Base-by-base conservation (phyloP, 1,140 invertebrate genomes). In the Pollicipes pollicipes region DNA sequence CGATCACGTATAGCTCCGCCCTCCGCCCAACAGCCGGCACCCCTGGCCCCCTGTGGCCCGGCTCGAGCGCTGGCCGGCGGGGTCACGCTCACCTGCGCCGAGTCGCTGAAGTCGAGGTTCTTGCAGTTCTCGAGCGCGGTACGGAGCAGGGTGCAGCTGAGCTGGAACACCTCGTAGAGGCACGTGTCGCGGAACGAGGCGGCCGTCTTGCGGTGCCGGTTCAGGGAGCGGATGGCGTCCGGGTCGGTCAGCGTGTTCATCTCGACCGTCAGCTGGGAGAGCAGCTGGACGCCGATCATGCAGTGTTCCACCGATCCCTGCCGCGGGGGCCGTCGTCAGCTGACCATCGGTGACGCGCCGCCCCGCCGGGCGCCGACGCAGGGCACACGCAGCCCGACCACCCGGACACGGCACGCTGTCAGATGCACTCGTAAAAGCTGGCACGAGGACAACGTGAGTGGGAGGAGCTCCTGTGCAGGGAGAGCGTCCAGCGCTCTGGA, bases 291-390 rank as follows among this genome's bases (percentile, higher is more conserved):
- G 31, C 94, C 95, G 74, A 97, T 90, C 79, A 94, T 95, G 78
- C 94, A 95, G 81, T 97, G 90, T 76, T 97, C 93, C n/a, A 94
- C 91, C 24, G 92, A 91, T 68, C 91, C 91, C 93, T 97, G 78
- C 45, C 2, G 45, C 6, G 6, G 45, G 32, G 32, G 4, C 32
- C 4, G 32, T 4, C 16, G 4, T 6, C 4, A 35, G 32, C 4
- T 35, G 4, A 6, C 4, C 32, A 35, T 35, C 32, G 16, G 32
- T 35, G 32, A 4, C 16, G 32, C 32, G 16, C 32, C 32, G 32
- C 16, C n/a, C n/a, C n/a, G n/a, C n/a, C n/a, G n/a, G n/a, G n/a
- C n/a, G n/a, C n/a, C n/a, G n/a, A n/a, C n/a, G n/a, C n/a, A n/a
- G n/a, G n/a, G n/a, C n/a, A n/a, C n/a, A n/a, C n/a, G n/a, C n/a